Evolutionary conservation across 2,113 vertebrate species (phyloP), one percentile per base, ranked within the genome.

Genomic region (Dromas ardeola): DNA sequence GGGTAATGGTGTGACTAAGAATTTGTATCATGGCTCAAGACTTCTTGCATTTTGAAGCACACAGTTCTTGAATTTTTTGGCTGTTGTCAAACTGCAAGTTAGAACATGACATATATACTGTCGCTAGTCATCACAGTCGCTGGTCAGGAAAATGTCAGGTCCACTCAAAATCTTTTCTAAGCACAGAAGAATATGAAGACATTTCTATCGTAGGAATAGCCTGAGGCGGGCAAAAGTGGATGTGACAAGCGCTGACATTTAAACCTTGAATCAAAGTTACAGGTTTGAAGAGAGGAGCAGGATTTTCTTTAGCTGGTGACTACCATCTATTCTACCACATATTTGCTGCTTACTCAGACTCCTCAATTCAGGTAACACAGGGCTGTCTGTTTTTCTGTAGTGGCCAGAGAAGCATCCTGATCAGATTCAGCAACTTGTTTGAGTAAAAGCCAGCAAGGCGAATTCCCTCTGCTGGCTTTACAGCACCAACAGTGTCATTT

Each of bases 121-220:
- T 92, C 8, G 2, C 84, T 92, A 92, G 86, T 95, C 95, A 92
- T 96, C 94, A 53, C 40, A 79, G 63, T 59, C 63, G 50, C 42
- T 71, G 95, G 90, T 86, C 81, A 93, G 88, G 78, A 88, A 96
- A 94, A 95, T 45, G 71, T 62, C 93, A 93, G 79, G 67, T 80
- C 70, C 69, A 34, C 67, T 92, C 79, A 86, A 82, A 93, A 65
- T 89, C 3, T 49, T 78, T 94, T 59, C 86, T 58, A 78, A 74
- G 47, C 47, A 50, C 13, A 32, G 49, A 73, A 72, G 82, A 77
- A 47, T 80, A 82, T 38, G 45, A 72, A 94, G 86, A 72, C 42
- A 34, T 95, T 94, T 91, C 81, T 83, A 30, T 69, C 1, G 0
- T 34, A 65, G 70, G 58, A 83, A 52, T 72, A 83, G 90, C 96